These are phyloP conservation scores for Ferrisia virgata DNA, from an alignment of 2,888 invertebrate genomes.

Conservation along the genomic window DNA sequence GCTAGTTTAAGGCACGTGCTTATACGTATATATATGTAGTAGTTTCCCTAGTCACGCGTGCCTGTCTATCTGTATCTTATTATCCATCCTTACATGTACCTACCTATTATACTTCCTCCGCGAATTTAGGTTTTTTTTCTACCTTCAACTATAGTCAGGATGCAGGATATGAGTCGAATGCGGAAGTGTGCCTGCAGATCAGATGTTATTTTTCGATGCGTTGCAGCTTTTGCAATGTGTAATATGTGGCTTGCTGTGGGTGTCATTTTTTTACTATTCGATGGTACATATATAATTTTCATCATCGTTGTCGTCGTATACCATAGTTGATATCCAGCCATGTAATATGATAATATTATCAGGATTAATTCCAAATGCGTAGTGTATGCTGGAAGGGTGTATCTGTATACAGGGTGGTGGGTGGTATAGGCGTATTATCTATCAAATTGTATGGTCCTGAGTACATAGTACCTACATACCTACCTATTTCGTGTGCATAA, in stretches of 20 bases:
- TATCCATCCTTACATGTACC: background rate
- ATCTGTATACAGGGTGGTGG: no score
- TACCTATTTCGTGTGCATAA: no score
- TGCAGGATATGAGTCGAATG: background rate
- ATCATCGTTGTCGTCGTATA: background rate
- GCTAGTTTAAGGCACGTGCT: background rate
- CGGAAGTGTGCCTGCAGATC: background rate
- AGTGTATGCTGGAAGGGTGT: background rate
- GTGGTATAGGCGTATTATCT: background rate
- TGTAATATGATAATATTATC: background rate
- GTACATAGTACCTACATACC: no score
- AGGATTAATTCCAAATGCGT: background rate
- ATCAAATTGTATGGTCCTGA: background rate
- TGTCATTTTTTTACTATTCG: background rate
- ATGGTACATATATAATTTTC: no score
- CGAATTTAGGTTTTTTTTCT: background rate
- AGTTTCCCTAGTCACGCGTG: background rate
- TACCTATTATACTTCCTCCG: background rate
- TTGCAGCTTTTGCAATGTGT: no score
- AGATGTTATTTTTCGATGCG: background rate
- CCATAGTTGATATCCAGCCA: background rate
- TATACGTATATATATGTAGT: background rate
- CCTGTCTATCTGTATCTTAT: background rate
- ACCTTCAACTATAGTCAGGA: background rate
- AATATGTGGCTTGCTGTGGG: background rate